Base-by-base conservation (phyloP, 2,113 vertebrate genomes). In the Emberiza fucata region DNA sequence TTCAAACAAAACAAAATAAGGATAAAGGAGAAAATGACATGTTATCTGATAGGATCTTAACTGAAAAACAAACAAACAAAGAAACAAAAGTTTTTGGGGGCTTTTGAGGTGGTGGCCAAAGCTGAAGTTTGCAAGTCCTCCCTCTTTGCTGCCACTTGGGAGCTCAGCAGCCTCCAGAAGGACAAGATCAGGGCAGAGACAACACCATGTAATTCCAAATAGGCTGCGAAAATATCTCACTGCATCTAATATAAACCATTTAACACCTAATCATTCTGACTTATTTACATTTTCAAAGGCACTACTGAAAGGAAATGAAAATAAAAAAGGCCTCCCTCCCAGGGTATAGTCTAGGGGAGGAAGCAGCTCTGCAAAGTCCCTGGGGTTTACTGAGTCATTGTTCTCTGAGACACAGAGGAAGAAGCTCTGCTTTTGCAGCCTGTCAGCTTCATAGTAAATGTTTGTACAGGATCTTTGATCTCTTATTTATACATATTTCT, bases 401-500 rank as follows among this genome's bases (percentile, higher is more conserved):
- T 76, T 85, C 76, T 56, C 70, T 5, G 89, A 94, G 91, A 87
- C 47, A 45, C 59, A 69, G 63, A 92, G 79, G 80, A 89, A 97
- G 95, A 45, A 71, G 71, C 45, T 89, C 72, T 73, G 85, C 66
- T 88, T 85, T 95, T 94, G 77, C 90, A 92, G 82, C 40, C 86
- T 97, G 97, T 92, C 95, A 96, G 90, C 94, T 95, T 89, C 94
- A 73, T 76, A 78, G 42, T 91, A 59, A 91, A 83, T 96, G 81
- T 95, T 96, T 96, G 80, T 66, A 87, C 78, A 89, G 22, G 45
- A 92, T 90, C 96, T 97, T 97, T 97, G 96, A 97, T 97, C 90
- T 97, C 92, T 97, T 96, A 92, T 96, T 96, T 95, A 97, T 94
- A 96, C 61, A 50, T 91, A 83, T 96, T 96, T 97, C 93, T 96